Conservation (phyloP, 2,113 vertebrate species). For the Felis chaus region DNA sequence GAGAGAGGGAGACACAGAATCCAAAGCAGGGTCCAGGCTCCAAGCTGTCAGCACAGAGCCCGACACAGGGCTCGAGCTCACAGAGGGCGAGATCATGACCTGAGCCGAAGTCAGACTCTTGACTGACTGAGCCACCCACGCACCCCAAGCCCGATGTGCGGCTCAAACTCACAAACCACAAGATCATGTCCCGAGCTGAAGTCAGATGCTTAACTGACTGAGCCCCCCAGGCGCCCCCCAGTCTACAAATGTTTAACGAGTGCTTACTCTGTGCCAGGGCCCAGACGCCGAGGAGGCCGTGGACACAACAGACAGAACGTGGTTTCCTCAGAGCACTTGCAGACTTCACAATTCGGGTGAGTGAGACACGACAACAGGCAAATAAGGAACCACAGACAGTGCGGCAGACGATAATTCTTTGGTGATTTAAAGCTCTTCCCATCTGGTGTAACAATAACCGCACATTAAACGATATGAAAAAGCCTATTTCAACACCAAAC, state of each 20-base stretch:
- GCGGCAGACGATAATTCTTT: not conserved
- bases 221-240: no score
- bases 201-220: no score
- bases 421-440: slow-evolving; percentile 25
- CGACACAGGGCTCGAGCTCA: no score
- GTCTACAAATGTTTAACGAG: not conserved
- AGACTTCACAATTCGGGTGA: not conserved
- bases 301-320: not conserved
- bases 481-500: slow-evolving; percentile 10
- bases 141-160: no score
- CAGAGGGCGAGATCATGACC: no score
- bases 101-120: no score
- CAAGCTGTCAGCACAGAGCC: no score
- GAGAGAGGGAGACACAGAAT: no score
- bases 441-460: not conserved
- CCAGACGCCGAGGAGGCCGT: not conserved
- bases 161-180: no score
- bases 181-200: no score
- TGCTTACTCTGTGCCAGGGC: not conserved
- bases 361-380: not conserved
- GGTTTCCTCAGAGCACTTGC: not conserved
- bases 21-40: no score
- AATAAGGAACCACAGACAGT: not conserved
- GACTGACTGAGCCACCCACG: no score
- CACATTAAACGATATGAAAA: not conserved